These are phyloP conservation scores for Nephila pilipes DNA, from an alignment of 1,140 invertebrate genomes.

Conservation along the genomic window DNA sequence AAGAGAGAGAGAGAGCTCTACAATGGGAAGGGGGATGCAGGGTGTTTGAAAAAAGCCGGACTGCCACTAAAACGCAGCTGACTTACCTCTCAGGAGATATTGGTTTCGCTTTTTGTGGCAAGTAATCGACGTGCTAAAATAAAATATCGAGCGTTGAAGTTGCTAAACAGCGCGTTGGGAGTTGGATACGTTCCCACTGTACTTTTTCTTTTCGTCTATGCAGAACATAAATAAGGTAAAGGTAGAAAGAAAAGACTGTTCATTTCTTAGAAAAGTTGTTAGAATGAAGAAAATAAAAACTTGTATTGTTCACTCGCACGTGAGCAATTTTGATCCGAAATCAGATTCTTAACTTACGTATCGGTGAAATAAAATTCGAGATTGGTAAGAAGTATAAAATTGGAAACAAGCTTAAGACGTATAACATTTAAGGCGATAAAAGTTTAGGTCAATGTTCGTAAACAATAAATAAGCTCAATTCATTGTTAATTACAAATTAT, in stretches of 20 bases:
- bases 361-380: background rate
- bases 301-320: background rate
- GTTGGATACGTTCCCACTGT: background rate
- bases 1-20: background rate
- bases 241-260: background rate
- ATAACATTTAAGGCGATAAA: too few relatives aligned
- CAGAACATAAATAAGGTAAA: background rate
- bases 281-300: background rate
- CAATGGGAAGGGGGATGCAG: background rate
- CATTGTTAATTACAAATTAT: too few relatives aligned
- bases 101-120: slow-evolving; percentile 13
- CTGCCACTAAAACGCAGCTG: slow-evolving; percentile 46
- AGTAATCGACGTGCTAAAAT: slow-evolving; percentile 39
- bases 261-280: background rate
- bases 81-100: slow-evolving; percentile 47
- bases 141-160: background rate
- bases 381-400: background rate
- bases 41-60: background rate
- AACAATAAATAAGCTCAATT: too few relatives aligned
- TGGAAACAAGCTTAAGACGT: too few relatives aligned
- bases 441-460: too few relatives aligned
- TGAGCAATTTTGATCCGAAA: background rate
- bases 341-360: background rate
- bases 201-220: background rate
- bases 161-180: background rate